Evolutionary conservation across 2,797 vertebrate genomes (phyloP).

Genomic region (Hoplostethus atlanticus): DNA sequence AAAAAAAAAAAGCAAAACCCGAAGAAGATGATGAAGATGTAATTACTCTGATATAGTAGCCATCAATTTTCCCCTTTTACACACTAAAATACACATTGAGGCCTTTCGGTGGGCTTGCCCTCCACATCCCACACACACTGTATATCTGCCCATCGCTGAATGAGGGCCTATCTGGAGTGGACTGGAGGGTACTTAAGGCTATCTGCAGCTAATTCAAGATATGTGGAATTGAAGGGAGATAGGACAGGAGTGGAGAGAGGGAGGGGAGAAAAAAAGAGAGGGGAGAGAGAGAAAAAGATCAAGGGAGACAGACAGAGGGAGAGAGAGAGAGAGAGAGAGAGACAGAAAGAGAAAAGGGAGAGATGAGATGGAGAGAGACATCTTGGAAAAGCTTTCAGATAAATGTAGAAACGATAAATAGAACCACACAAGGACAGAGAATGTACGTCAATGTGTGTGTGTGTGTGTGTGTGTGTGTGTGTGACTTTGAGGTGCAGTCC

Average conservation of each 20-base stretch:
- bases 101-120: constrained; percentile 50
- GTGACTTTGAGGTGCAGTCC: constrained; percentile 88
- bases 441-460: constrained; percentile 42
- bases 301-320: constrained; percentile 6
- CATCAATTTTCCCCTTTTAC: constrained; percentile 26
- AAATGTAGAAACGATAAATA: constrained; percentile 74
- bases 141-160: constrained; percentile 76
- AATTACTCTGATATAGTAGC: constrained; percentile 8
- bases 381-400: constrained; percentile 78
- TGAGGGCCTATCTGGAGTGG: constrained; percentile 75
- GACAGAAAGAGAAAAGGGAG: constrained; percentile 22
- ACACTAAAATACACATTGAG: constrained; percentile 29
- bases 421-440: constrained; percentile 71
- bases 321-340: not conserved
- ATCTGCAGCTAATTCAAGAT: constrained; percentile 85
- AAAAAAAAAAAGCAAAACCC: too few species aligned
- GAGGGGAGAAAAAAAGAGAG: constrained; percentile 12
- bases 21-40: not conserved
- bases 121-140: constrained; percentile 51
- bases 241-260: constrained; percentile 66
- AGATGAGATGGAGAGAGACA: constrained; percentile 53
- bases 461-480: constrained; percentile 44
- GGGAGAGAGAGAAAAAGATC: too few species aligned
- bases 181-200: constrained; percentile 81
- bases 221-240: constrained; percentile 85